Evolutionary conservation across 1,140 invertebrate species (phyloP).

Genomic region (Nephila pilipes): DNA sequence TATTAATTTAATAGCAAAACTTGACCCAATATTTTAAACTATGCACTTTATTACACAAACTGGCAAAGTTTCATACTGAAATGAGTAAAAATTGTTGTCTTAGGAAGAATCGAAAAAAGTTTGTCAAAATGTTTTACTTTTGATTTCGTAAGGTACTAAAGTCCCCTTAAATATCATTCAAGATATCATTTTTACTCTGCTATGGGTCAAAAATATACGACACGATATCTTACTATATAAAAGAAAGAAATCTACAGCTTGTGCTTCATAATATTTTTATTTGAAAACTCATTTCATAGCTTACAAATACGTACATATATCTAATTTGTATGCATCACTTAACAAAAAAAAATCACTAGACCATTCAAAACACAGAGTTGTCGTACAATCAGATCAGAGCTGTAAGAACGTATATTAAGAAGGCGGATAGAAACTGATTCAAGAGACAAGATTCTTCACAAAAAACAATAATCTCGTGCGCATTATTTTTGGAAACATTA

Average conservation of each 20-base stretch:
- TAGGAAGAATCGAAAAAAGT: no score
- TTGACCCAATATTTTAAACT: no score
- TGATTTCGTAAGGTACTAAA: no score
- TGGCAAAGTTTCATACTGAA: no score
- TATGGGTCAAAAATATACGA: no score
- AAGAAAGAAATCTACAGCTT: not conserved
- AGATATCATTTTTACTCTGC: no score
- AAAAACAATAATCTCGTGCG: not conserved
- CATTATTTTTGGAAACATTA: not conserved
- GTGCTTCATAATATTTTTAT: constrained; percentile 57
- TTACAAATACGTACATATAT: constrained; percentile 58
- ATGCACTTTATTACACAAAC: no score
- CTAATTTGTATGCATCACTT: constrained; percentile 14
- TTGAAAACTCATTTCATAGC: constrained; percentile 56
- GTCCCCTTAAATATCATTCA: no score
- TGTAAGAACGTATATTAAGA: not conserved
- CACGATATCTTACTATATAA: no score
- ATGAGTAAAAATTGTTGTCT: no score
- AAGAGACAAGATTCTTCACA: not conserved
- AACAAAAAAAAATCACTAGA: constrained; percentile 5
- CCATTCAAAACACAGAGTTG: not conserved
- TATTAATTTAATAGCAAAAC: no score
- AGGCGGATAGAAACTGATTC: not conserved
- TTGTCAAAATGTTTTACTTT: no score
- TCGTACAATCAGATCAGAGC: not conserved